Percentiles rank a stretch among this genome's conserved stretches.
Evolutionary conservation across 2,797 vertebrate genomes (phyloP).

Genomic region (Phrynocephalus vlangalii): DNA sequence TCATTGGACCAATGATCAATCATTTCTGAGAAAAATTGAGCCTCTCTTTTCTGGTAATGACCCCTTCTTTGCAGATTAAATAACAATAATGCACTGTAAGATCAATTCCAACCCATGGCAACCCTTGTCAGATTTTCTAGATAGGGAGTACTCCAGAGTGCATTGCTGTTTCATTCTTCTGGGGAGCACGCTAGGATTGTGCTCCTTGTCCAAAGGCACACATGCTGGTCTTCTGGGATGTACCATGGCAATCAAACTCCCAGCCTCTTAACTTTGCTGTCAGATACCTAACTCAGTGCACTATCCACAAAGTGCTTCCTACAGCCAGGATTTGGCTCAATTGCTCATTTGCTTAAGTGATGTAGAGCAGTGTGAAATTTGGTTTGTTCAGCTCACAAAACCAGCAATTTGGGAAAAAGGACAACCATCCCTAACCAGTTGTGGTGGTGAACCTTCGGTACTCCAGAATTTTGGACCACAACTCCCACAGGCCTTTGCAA

Average conservation of each 20-base stretch:
- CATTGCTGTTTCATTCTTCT: too few relatives aligned
- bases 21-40: background rate
- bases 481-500: too few relatives aligned
- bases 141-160: too few relatives aligned
- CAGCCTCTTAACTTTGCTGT: too few relatives aligned
- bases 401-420: background rate
- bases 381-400: background rate
- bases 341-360: constrained; percentile 7
- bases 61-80: constrained; percentile 32
- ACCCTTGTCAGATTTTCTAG: background rate
- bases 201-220: too few relatives aligned
- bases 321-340: constrained; percentile 2
- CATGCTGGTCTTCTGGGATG: too few relatives aligned
- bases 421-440: background rate
- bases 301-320: background rate
- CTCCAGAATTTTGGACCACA: too few relatives aligned
- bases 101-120: too few relatives aligned
- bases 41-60: constrained; percentile 27
- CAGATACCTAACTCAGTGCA: too few relatives aligned
- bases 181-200: too few relatives aligned
- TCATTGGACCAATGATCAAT: constrained; percentile 15
- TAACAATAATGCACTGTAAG: background rate
- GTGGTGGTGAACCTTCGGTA: too few relatives aligned
- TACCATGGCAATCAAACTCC: too few relatives aligned
- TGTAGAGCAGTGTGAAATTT: background rate